Percentiles rank a stretch among this genome's conserved stretches.
phyloP scores from a whole-genome alignment of 2,113 vertebrate genomes.

The Brevimyrus niger region DNA sequence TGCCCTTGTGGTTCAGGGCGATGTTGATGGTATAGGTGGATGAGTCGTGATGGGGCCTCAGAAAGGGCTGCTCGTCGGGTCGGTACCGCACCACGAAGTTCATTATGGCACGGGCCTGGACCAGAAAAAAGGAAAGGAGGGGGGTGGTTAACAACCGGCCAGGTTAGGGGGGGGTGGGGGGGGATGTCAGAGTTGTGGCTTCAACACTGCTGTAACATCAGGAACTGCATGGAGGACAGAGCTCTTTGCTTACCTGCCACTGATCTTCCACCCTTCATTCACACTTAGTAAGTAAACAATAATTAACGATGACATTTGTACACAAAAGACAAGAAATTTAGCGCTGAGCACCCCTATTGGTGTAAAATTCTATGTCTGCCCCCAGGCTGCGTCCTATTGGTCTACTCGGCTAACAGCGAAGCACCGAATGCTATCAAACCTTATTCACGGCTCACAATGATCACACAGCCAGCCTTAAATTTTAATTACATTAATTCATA shows the following conservation, averaged over 20 bases:
- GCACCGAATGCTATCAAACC: not conserved
- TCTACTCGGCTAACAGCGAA: not conserved
- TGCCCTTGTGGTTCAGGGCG: conserved; percentile 68
- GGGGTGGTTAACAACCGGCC: not conserved
- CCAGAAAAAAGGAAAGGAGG: not conserved
- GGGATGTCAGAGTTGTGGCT: not conserved
- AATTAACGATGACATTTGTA: not conserved
- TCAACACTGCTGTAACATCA: not conserved
- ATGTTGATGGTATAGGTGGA: conserved; percentile 85
- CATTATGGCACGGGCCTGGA: conserved; percentile 73
- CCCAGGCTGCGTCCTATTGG: not conserved
- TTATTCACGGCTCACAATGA: not conserved
- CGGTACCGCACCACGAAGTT: conserved; percentile 89
- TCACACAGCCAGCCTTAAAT: not conserved
- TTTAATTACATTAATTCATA: not conserved
- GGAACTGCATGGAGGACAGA: not conserved
- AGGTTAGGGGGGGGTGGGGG: too few relatives aligned
- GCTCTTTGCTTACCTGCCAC: not conserved
- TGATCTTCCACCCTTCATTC: not conserved
- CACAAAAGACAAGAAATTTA: not conserved
- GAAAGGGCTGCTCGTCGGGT: conserved; percentile 73
- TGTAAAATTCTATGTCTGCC: not conserved
- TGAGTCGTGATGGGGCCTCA: conserved; percentile 79
- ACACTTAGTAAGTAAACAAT: not conserved
- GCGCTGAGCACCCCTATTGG: not conserved